Base-by-base conservation (phyloP, 2,888 invertebrate genomes). In the Epirrhoe tristata region DNA sequence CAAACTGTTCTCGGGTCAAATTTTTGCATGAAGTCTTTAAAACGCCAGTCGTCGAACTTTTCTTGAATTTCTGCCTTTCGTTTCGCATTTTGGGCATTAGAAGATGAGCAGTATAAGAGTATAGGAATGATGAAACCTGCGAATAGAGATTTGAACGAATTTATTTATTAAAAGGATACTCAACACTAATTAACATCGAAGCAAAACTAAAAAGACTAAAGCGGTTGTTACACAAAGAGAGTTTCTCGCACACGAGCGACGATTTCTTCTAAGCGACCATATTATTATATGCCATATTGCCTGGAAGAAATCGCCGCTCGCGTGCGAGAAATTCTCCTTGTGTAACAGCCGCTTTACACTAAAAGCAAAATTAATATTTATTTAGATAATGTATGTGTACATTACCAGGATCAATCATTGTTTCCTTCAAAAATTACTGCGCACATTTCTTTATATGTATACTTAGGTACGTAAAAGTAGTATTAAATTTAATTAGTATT, bases 1-100 rank as follows among this genome's bases (percentile, higher is more conserved):
- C 80, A 84, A 5, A 84, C 78, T 0, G 69, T 71, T 5, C 64
- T 68, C 0, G 86, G 81, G 3, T 71, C 68, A 57, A 52, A 71
- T 4, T 63, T 64, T 10, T 64, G 58, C 1, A 71, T 14, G 53
- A 51, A 71, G 7, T 68, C 57, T 12, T 54, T 53, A 48, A 71
- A 71, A 0, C 56, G 31, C 16, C 52, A 63, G 32, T 56, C 46
- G 32, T 51, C 16, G 32, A 32, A 43, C 4, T 57, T 16, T 0
- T 36, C 17, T 39, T 50, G 14, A 34, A 48, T 51, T 39, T 59
- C 39, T 36, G 17, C 24, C 36, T n/a, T 51, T n/a, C 17, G 50
- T 0, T 12, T 5, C 0, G 17, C 39, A 59, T 52, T n/a, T 51
- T 59, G 58, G 6, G 39, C 51, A 24, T 10, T 17, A 12, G 39